Base-by-base conservation (phyloP, 2,888 invertebrate genomes). In the Heliconius ethilla region DNA sequence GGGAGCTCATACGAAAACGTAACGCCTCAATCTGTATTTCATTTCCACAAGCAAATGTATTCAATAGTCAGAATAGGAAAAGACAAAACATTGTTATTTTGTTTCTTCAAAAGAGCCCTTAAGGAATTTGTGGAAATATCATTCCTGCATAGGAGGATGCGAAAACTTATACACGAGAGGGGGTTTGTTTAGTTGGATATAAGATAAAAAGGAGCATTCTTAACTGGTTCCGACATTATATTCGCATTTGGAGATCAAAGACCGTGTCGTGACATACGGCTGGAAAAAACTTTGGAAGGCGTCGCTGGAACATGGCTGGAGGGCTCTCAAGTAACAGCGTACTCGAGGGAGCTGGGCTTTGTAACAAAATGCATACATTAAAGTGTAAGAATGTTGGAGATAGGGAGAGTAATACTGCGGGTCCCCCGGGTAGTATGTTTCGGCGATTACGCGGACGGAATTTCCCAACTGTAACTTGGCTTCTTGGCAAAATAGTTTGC, bases 331-430 rank as follows among this genome's bases (percentile, higher is more conserved):
- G 89, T 89, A 92, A 92, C 91, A 89, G 91, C 91, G 88, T 91
- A 86, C 91, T 90, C 89, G 88, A 90, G 93, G 92, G 94, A 91
- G 89, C 90, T 86, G 90, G 90, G 92, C 93, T 94, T 94, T 93
- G 94, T 93, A 94, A 94, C 94, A 94, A 94, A 94, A 94, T 94
- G 94, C 94, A 94, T 94, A 94, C 91, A 94, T 94, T 94, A 94
- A 94, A 94, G 90, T 92, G 89, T 93, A 93, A 93, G 94, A 94
- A 94, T 94, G 94, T 93, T 87, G 88, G 85, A 93, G 93, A 94
- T 92, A 92, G 91, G 90, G 91, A 89, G 91, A 89, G 91, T 90
- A 89, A 88, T 89, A 85, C 88, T 85, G 84, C 87, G 87, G 88
- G 88, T 90, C 92, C 87, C 91, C 81, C 75, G 89, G 90, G 93